These are phyloP conservation scores for Struthidea cinerea DNA, from an alignment of 2,113 vertebrate species.

Conservation along the genomic window DNA sequence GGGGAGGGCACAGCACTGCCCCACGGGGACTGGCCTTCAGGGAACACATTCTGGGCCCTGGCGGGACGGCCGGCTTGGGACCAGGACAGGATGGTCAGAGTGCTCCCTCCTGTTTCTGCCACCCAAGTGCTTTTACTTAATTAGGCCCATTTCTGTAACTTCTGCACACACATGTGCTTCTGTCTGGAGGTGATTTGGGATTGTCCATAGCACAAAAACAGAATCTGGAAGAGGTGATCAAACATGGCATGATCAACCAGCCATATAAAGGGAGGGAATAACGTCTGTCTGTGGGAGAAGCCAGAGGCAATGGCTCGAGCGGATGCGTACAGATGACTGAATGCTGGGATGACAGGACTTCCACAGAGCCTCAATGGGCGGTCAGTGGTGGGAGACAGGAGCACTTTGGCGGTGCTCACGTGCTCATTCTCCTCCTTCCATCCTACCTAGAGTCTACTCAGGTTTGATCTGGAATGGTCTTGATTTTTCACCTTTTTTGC, in stretches of 20 bases:
- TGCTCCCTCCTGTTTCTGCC: neutral
- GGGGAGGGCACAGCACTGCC: fast-evolving
- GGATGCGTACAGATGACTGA: neutral
- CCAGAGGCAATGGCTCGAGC: neutral
- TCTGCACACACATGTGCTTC: fast-evolving
- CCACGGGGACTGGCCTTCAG: fast-evolving
- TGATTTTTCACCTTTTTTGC: neutral
- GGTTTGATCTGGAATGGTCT: neutral
- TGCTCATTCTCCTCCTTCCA: fast-evolving
- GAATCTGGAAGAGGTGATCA: neutral
- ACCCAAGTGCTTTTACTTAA: neutral
- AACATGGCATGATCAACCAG: neutral
- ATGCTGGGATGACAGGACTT: neutral
- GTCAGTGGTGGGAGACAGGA: neutral
- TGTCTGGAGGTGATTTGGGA: neutral
- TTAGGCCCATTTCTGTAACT: neutral
- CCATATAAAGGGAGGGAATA: neutral
- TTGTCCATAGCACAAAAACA: neutral
- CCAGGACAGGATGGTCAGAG: neutral
- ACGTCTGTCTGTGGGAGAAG: fast-evolving
- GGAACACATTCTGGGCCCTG: neutral
- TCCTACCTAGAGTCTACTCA: neutral
- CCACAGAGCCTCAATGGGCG: fast-evolving
- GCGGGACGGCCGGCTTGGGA: neutral
- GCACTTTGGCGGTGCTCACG: neutral